These are phyloP conservation scores for Sorex fumeus DNA, from an alignment of 2,113 vertebrate species.

Conservation along the genomic window DNA sequence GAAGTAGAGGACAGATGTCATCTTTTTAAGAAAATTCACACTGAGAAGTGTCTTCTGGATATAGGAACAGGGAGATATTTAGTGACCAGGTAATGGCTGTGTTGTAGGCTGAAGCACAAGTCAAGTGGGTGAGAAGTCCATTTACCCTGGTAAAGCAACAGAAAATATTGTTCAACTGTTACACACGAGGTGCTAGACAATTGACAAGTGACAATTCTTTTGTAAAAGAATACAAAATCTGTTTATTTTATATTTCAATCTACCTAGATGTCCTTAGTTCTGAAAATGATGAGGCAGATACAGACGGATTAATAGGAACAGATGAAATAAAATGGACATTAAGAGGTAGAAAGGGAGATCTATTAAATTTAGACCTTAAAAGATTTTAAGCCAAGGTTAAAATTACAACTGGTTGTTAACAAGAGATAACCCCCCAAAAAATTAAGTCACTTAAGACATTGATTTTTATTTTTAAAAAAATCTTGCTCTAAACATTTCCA, in stretches of 20 bases:
- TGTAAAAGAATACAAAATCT: background rate
- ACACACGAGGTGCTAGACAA: background rate
- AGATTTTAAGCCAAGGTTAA: slow-evolving; percentile 41
- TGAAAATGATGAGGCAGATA: background rate
- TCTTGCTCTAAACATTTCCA: slow-evolving; percentile 44
- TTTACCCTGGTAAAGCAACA: background rate
- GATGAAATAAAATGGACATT: background rate
- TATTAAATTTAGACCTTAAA: slow-evolving; percentile 6
- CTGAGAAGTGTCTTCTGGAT: background rate
- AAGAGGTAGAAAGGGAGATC: background rate
- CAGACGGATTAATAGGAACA: background rate
- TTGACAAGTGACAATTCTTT: too few relatives aligned
- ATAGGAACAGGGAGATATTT: background rate
- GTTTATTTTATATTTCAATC: background rate
- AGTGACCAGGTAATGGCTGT: background rate
- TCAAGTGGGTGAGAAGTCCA: background rate
- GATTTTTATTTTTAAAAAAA: background rate
- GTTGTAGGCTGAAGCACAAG: background rate
- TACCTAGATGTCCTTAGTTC: slow-evolving; percentile 32
- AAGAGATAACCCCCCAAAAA: too few relatives aligned
- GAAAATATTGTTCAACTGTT: background rate
- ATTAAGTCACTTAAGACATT: slow-evolving; percentile 16
- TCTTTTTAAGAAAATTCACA: background rate
- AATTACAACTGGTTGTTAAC: background rate
- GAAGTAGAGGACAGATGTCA: background rate